Base-by-base conservation (phyloP, 2,888 invertebrate species). In the Volucella zonaria region DNA sequence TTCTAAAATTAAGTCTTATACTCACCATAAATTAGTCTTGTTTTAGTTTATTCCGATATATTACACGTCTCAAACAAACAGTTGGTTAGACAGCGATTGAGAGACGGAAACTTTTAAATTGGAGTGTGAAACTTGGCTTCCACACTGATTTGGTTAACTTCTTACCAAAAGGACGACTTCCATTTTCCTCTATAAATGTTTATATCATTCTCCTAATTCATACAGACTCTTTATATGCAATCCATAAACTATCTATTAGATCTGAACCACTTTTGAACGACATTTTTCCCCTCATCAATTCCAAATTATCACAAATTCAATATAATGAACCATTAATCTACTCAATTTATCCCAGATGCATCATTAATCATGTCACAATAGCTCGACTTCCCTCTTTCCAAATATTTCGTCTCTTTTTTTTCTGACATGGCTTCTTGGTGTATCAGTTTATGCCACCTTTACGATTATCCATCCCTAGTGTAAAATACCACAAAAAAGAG, bases 311-410 rank as follows among this genome's bases (percentile, higher is more conserved):
- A 58, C 54, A 73, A 76, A 77, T 77, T 76, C 68, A 73, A 81
- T 77, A 51, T 58, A 77, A 77, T 68, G 40, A 73, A 59, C 76
- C 81, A 77, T 85, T 81, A 85, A 77, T 85, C 85, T 73, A 81
- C 67, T 81, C 81, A 85, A 85, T 85, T 81, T 81, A 85, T 85
- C 77, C 77, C 67, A 81, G 66, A 75, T 70, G 68, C 68, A 77
- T 81, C 85, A 85, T 85, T 85, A 81, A 85, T 85, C 81, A 85
- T 73, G 81, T 81, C 81, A 85, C 67, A 85, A 71, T 56, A 59
- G 49, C 47, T 71, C 49, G 75, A 67, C 67, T 64, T 77, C 73
- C 81, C 71, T 12, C 18, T 43, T 61, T 67, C 40, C 31, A 31
- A 31, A 31, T 45, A 59, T 62, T n/a, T 3, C 8, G 4, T 66